phyloP scores from a whole-genome alignment of 2,797 vertebrate species.

The Pelobates cultripes region DNA sequence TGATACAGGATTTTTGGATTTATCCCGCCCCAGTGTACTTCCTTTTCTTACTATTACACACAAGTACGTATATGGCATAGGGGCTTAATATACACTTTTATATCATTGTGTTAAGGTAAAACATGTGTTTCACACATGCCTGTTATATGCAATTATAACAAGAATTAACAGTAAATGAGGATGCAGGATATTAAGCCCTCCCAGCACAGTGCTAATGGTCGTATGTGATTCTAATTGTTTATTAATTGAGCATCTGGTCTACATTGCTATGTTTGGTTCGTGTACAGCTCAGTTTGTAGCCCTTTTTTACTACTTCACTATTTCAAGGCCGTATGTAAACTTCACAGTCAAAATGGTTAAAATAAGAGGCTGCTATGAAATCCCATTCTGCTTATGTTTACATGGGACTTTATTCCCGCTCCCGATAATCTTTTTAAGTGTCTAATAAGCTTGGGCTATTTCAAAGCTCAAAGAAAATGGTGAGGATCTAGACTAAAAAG shows the following conservation, averaged over 20 bases:
- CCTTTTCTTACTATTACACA: too few relatives aligned
- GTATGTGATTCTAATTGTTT: constrained; percentile 53
- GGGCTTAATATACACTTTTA: too few relatives aligned
- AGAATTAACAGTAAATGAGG: constrained; percentile 34
- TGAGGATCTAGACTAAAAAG: not conserved
- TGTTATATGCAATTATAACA: constrained; percentile 17
- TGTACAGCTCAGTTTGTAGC: not conserved
- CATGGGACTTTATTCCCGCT: not conserved
- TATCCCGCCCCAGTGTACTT: too few relatives aligned
- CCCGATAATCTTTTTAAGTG: not conserved
- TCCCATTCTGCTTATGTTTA: not conserved
- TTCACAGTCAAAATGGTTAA: not conserved
- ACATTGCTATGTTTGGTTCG: constrained; percentile 26
- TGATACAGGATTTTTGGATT: too few relatives aligned
- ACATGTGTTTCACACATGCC: constrained; percentile 21
- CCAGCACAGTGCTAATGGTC: constrained; percentile 49
- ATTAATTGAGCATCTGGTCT: constrained; percentile 49
- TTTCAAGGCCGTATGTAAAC: not conserved
- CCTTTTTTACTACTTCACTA: not conserved
- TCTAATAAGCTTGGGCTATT: constrained; percentile 6
- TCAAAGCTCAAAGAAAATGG: not conserved
- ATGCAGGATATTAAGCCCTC: constrained; percentile 51
- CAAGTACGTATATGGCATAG: too few relatives aligned
- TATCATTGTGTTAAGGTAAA: constrained; percentile 11
- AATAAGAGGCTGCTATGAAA: not conserved